A percentile compares a stretch with the other conserved stretches of the same genome.
phyloP scores from a whole-genome alignment of 2,113 vertebrate species.

The Atrichornis clamosus region DNA sequence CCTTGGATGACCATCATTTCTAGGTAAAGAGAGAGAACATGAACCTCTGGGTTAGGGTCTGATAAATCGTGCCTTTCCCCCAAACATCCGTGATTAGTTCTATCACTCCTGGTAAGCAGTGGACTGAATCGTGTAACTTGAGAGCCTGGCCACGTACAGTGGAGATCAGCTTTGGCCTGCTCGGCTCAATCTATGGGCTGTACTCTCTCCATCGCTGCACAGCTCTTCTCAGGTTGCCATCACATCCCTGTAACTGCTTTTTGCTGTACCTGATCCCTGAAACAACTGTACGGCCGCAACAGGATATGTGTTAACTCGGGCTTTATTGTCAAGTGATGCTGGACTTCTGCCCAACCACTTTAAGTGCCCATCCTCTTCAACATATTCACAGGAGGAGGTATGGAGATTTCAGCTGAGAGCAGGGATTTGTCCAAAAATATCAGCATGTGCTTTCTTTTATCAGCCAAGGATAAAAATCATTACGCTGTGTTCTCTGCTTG shows the following conservation, averaged over 20 bases:
- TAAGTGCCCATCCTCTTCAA: not conserved
- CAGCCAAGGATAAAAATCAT: not conserved
- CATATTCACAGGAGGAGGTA: not conserved
- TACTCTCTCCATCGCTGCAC: not conserved
- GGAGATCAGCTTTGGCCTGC: not conserved
- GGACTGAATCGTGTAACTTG: not conserved
- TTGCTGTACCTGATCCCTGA: not conserved
- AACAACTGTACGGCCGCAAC: not conserved
- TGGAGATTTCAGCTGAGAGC: not conserved
- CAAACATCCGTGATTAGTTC: not conserved
- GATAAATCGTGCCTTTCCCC: constrained; percentile 30
- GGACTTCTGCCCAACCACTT: not conserved
- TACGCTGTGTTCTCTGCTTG: not conserved
- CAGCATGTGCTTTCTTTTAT: not conserved
- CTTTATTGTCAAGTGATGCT: not conserved
- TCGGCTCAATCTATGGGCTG: not conserved
- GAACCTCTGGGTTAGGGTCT: constrained; percentile 42
- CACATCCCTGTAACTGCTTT: not conserved
- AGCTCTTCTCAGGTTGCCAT: not conserved
- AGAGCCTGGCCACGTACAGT: not conserved
- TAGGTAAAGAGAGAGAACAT: constrained; percentile 70
- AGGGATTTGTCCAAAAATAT: not conserved
- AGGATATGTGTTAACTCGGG: not conserved
- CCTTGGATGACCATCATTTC: constrained; percentile 73
- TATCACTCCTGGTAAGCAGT: not conserved